Percentiles rank a stretch among this genome's conserved stretches.
phyloP scores from a whole-genome alignment of 2,797 vertebrate genomes.

The Cryptoblepharus egeriae region DNA sequence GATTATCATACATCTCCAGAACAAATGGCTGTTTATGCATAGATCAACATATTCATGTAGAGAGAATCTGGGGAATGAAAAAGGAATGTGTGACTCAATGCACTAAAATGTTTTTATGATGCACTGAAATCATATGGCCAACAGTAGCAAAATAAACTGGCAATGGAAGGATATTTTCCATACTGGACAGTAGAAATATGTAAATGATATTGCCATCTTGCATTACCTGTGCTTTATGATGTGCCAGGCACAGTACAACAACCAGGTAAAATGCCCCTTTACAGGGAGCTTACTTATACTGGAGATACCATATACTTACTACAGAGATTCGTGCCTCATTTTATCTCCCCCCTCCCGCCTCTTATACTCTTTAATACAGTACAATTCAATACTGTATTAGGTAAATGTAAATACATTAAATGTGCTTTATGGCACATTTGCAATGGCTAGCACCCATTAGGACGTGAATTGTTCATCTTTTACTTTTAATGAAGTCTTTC shows the following conservation, averaged over 20 bases:
- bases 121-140: neutral
- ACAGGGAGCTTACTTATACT: neutral
- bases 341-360: neutral
- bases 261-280: neutral
- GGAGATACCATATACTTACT: neutral
- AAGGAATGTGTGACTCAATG: neutral
- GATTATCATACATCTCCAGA: conserved; percentile 14
- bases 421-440: too few relatives aligned
- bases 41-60: conserved; percentile 8
- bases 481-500: too few relatives aligned
- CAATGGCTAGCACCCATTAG: too few relatives aligned
- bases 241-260: neutral
- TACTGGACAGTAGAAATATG: neutral
- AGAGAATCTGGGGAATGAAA: conserved; percentile 28
- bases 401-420: too few relatives aligned
- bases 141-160: neutral
- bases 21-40: neutral
- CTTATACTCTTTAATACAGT: neutral
- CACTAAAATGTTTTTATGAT: neutral
- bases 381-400: too few relatives aligned
- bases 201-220: neutral
- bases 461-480: neutral
- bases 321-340: too few relatives aligned
- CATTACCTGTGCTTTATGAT: neutral
- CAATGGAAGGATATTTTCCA: neutral